Base-by-base conservation (phyloP, 2,797 vertebrate genomes). In the Fundulus diaphanus region DNA sequence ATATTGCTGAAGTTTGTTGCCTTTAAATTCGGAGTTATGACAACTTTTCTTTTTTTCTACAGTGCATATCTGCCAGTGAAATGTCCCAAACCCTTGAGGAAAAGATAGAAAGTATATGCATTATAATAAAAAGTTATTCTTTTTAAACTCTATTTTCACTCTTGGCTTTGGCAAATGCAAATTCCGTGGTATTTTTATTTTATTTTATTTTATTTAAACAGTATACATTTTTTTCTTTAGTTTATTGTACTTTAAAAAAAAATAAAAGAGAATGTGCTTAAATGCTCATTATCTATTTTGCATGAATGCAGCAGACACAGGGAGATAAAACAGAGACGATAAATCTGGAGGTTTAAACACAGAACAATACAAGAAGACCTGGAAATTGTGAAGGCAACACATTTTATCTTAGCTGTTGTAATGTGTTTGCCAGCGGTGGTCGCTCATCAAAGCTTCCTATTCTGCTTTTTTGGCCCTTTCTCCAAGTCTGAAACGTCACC, bases 401-500 rank as follows among this genome's bases (percentile, higher is more conserved):
- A 18, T 49, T 49, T 49, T 49, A 2, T 49, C 48, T 18, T 20
- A 18, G 42, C 12, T 44, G 42, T 44, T 2, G 42, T 44, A 44
- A 44, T 44, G 42, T 44, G 42, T 2, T 44, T 13, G 42, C 13
- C 42, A 44, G 42, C 13, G 48, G 16, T 49, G 48, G 18, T 5
- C 20, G 20, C 48, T 49, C 2, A 2, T 49, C 15, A 18, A 49
- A 18, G 48, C 48, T 49, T 18, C 56, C 15, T 12, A 46, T 46
- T 46, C 15, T 12, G 16, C 35, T 5, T 24, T n/a, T 63, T 63
- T 22, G 44, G 12, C 33, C 20, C 15, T 35, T 44, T 18, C 5
- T 42, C 48, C 37, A 9, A 3, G 79, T 57, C 29, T 29, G 1
- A 35, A 71, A 40, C 0, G 52, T 95, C 86, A 99, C 98, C 97